These are phyloP conservation scores for Drosophila yooni DNA, from an alignment of 2,888 invertebrate genomes.

Conservation along the genomic window DNA sequence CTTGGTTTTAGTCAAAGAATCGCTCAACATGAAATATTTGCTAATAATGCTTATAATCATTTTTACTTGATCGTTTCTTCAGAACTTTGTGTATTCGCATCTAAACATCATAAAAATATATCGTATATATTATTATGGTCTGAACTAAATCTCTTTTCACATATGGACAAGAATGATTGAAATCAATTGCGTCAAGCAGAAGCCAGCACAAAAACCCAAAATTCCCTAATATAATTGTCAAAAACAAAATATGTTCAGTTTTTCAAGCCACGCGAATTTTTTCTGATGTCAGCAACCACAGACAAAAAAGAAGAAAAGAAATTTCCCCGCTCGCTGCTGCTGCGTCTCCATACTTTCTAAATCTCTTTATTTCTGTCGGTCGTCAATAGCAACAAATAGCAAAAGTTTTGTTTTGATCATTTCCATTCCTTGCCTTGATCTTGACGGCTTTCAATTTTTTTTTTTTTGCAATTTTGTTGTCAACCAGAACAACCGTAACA, in stretches of 20 bases:
- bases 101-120: background rate
- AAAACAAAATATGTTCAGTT: conserved; percentile 19
- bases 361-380: conserved; percentile 6
- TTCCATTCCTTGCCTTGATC: conserved; percentile 65
- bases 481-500: conserved; percentile 55
- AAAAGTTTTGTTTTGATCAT: conserved; percentile 71
- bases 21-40: background rate
- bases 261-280: conserved; percentile 51
- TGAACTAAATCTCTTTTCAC: conserved; percentile 15
- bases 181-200: conserved; percentile 51
- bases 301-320: background rate
- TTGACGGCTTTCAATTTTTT: conserved; percentile 54
- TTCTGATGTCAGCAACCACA: conserved; percentile 29
- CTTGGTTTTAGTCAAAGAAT: background rate
- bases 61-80: background rate
- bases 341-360: conserved; percentile 18
- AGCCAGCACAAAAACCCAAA: conserved; percentile 11
- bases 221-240: conserved; percentile 23
- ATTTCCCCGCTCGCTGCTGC: background rate
- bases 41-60: background rate
- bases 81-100: background rate
- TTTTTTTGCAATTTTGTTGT: conserved; percentile 60
- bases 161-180: conserved; percentile 44
- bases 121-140: conserved; percentile 20
- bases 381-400: conserved; percentile 23